Evolutionary conservation across 1,140 invertebrate genomes (phyloP), one percentile per base, ranked within the genome.

Genomic region (Macrosteles quadrilineatus): DNA sequence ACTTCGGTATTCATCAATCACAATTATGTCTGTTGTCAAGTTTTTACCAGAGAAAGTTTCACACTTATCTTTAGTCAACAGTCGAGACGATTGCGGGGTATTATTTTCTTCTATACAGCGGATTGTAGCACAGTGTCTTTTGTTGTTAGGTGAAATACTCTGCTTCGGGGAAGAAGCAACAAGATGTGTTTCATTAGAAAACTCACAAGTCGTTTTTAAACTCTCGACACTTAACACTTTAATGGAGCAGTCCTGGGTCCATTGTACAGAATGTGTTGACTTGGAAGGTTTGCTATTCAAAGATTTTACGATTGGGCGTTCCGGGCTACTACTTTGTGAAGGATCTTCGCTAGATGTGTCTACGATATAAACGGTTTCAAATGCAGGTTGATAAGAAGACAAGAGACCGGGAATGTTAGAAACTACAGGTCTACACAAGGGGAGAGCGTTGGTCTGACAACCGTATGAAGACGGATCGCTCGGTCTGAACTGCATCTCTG

Each of bases 391-490:
- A 50, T 4, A 50, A 11, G 47, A 50, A 21, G 21, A 19, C 36
- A 40, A 9, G 36, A 9, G n/a, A n/a, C n/a, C 6, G 36, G 36
- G 6, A n/a, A 50, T 50, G n/a, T 19, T 19, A 9, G 47, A 19
- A 3, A 4, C 47, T 4, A 11, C n/a, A 3, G 21, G 47, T 19
- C 47, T 50, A 19, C 47, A 21, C 4, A n/a, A 4, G 4, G 14
- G 14, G 21, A 50, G 14, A 19, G n/a, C 14, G 4, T 12, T 27
- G 9, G 21, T 25, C n/a, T 59, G 55, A 59, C 55, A 59, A 2
- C 55, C 55, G 25, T 59, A 59, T 2, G 55, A 59, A 23, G 55
- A 59, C 25, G 55, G 55, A 23, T 59, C 23, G 55, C 55, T 59
- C 6, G 55, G 55, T 30, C 55, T 25, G 25, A 59, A 59, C 17